phyloP scores from a whole-genome alignment of 2,797 vertebrate genomes.

The Microctenopoma stevenorrisi region DNA sequence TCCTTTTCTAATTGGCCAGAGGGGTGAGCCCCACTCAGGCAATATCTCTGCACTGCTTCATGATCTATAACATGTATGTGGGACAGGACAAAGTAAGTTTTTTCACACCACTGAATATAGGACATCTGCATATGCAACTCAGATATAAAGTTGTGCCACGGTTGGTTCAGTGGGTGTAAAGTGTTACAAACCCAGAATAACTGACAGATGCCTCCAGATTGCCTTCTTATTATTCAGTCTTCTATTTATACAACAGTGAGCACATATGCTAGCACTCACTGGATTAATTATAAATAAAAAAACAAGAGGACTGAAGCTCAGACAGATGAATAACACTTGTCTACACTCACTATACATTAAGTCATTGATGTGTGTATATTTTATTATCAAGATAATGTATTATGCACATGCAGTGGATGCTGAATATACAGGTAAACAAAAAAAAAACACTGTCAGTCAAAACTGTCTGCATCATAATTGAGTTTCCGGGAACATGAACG shows the following conservation, averaged over 20 bases:
- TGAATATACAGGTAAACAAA: constrained; percentile 42
- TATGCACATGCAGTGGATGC: constrained; percentile 27
- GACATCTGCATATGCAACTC: background rate
- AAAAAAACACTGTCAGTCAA: constrained; percentile 32
- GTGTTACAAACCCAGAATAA: constrained; percentile 9
- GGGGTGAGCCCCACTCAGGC: too few relatives aligned
- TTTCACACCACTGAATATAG: background rate
- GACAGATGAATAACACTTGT: constrained; percentile 1
- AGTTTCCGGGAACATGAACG: constrained; percentile 26
- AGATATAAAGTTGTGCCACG: constrained; percentile 18
- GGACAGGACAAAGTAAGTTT: too few relatives aligned
- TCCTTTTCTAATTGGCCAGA: too few relatives aligned
- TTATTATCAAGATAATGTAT: constrained; percentile 29
- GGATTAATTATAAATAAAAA: background rate
- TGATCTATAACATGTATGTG: too few relatives aligned
- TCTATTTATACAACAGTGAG: constrained; percentile 11
- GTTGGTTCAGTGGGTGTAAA: constrained; percentile 37
- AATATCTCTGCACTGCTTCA: too few relatives aligned
- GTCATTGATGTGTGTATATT: too few relatives aligned
- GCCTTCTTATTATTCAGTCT: constrained; percentile 23
- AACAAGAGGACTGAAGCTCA: background rate
- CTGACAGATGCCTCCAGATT: constrained; percentile 16
- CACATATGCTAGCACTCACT: constrained; percentile 3
- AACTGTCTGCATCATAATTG: constrained; percentile 31
- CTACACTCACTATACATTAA: background rate